phyloP scores from a whole-genome alignment of 2,113 vertebrate genomes.

The Alectura lathami region DNA sequence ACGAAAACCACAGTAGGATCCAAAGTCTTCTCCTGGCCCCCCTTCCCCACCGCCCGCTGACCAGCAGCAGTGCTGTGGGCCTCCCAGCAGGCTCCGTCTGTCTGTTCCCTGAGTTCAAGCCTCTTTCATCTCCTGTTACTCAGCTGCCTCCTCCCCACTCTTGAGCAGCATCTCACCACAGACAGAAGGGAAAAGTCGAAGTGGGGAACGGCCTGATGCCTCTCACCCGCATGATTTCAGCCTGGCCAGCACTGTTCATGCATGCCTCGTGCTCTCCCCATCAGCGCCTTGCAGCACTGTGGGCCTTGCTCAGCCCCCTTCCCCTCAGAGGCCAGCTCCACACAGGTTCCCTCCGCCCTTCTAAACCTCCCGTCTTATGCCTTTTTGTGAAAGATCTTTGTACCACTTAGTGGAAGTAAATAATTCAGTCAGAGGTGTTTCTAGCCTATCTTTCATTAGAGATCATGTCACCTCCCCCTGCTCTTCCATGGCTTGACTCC shows the following conservation, averaged over 20 bases:
- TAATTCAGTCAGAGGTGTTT: not conserved
- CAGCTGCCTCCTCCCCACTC: not conserved
- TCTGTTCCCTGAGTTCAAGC: not conserved
- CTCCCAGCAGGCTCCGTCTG: not conserved
- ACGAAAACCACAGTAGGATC: not conserved
- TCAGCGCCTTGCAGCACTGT: fast-evolving
- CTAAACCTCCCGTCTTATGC: not conserved
- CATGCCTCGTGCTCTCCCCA: fast-evolving
- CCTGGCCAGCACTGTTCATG: not conserved
- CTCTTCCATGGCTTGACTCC: slow-evolving; percentile 1
- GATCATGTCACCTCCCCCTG: not conserved
- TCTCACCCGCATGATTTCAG: fast-evolving
- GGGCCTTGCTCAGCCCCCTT: not conserved
- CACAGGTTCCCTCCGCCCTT: not conserved
- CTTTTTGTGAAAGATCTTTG: not conserved
- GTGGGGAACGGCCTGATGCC: not conserved
- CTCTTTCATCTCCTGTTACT: not conserved
- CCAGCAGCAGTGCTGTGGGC: not conserved
- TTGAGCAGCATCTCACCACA: not conserved
- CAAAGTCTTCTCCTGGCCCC: not conserved
- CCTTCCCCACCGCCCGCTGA: fast-evolving
- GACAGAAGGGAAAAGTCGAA: not conserved
- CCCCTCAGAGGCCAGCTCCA: not conserved
- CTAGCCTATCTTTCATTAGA: not conserved
- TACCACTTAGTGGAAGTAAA: not conserved